Conservation (phyloP, 2,888 invertebrate species). For the Atrina japonica region DNA sequence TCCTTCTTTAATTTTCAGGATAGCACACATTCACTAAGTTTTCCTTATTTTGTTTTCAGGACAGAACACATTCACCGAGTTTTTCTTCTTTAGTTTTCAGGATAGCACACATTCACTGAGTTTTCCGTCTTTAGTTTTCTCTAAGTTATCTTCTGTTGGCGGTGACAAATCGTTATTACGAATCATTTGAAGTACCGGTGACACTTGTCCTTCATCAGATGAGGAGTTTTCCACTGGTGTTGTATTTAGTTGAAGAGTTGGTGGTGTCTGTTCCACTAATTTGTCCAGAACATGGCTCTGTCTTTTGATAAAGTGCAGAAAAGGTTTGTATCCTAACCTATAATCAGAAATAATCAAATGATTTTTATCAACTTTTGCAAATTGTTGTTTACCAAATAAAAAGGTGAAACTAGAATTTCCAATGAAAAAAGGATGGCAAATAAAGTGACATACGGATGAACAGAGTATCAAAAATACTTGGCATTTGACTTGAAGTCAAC, state of each 20-base stretch:
- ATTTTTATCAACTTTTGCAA: no score
- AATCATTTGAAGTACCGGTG: constrained; percentile 69
- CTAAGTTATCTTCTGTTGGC: constrained; percentile 38
- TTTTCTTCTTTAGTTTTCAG: constrained; percentile 36
- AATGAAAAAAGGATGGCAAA: not conserved
- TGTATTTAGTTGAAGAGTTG: constrained; percentile 59
- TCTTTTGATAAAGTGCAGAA: constrained; percentile 73
- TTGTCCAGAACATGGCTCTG: constrained; percentile 72
- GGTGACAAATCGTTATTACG: constrained; percentile 49
- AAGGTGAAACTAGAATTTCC: no score
- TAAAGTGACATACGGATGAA: not conserved
- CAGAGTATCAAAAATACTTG: no score
- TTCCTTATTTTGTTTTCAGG: no score
- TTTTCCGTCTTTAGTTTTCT: constrained; percentile 48
- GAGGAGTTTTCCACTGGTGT: constrained; percentile 36
- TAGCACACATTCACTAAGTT: no score
- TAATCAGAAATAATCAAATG: constrained; percentile 47
- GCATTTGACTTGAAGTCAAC: no score
- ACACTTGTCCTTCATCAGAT: constrained; percentile 67
- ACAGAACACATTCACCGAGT: constrained; percentile 60
- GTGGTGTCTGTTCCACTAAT: constrained; percentile 72
- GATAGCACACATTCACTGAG: constrained; percentile 64
- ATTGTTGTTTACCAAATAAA: not conserved
- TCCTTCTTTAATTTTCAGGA: no score
- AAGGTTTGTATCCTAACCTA: constrained; percentile 79